Base-by-base conservation (phyloP, 1,140 invertebrate species). In the Magallana gigas region DNA sequence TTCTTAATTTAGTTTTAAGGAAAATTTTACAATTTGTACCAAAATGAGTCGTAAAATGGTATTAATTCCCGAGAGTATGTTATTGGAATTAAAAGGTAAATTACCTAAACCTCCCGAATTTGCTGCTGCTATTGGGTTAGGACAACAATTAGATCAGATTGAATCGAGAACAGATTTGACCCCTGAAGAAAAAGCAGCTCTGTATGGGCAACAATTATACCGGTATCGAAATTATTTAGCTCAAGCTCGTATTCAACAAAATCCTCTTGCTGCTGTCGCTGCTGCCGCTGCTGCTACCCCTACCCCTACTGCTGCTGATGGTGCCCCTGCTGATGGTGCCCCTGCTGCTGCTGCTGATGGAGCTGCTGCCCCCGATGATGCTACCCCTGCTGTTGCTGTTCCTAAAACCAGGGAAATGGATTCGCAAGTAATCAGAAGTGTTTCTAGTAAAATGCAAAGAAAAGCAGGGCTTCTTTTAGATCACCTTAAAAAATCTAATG, bases 41-140 rank as follows among this genome's bases (percentile, higher is more conserved):
- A 60, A 48, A 48, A 71, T 68, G 64, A 71, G 64, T 71, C 64
- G 64, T 71, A 71, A 71, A 71, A 71, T 71, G 64, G 64, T 71
- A 6, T 71, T 71, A 36, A 4, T 71, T 8, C 64, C 64, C n/a
- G 64, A 71, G n/a, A 23, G 6, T 6, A 8, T 71, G n/a, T 23
- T 71, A 11, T 23, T 23, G 9, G 64, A 71, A 71, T 18, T 71
- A 8, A 71, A 71, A 71, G 23, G 64, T 9, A 71, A 71, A 71
- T 23, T 71, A 7, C 64, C 64, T 8, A 71, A 71, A 29, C 7
- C 64, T 71, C 64, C 64, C 18, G 64, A 71, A 71, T 23, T 71
- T 71, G 4, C 8, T 29, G 18, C 64, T 0, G 23, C 64, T 11
- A 8, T 71, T 6, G 18, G 64, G 5, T 29, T 71, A 71, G n/a